phyloP scores from a whole-genome alignment of 1,140 invertebrate species.

The Octopus bimaculoides region DNA sequence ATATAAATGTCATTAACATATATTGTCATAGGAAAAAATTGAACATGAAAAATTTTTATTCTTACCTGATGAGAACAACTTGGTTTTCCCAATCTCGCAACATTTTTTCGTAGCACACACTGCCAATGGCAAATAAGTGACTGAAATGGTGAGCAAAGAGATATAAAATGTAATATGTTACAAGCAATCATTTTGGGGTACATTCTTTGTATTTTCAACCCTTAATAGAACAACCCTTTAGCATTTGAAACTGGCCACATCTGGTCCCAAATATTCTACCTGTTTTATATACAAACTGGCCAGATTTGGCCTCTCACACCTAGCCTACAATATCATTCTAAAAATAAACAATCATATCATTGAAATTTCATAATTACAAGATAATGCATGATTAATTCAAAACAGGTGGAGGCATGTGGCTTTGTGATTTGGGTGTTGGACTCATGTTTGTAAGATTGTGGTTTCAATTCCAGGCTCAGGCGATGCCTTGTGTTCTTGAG shows the following conservation, averaged over 20 bases:
- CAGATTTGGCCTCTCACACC: too few relatives aligned
- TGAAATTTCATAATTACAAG: too few relatives aligned
- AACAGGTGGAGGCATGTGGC: too few relatives aligned
- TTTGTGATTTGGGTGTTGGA: too few relatives aligned
- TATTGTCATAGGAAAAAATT: neutral
- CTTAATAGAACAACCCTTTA: neutral
- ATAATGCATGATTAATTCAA: too few relatives aligned
- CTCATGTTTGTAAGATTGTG: too few relatives aligned
- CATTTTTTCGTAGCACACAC: slow-evolving; percentile 79
- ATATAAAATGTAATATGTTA: slow-evolving; percentile 1
- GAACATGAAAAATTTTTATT: neutral
- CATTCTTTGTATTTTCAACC: neutral
- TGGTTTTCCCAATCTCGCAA: slow-evolving; percentile 63
- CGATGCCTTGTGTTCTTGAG: too few relatives aligned
- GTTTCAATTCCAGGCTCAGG: too few relatives aligned
- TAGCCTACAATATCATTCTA: too few relatives aligned
- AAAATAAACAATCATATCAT: too few relatives aligned
- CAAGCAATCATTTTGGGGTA: neutral
- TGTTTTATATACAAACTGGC: neutral
- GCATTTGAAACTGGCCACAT: neutral
- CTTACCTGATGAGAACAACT: slow-evolving; percentile 81
- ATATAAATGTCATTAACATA: neutral
- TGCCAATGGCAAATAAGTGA: slow-evolving; percentile 91
- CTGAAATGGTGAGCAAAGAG: slow-evolving; percentile 55
- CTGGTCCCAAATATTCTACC: neutral